Conservation (phyloP, 2,113 vertebrate species). For the Callithrix jacchus region DNA sequence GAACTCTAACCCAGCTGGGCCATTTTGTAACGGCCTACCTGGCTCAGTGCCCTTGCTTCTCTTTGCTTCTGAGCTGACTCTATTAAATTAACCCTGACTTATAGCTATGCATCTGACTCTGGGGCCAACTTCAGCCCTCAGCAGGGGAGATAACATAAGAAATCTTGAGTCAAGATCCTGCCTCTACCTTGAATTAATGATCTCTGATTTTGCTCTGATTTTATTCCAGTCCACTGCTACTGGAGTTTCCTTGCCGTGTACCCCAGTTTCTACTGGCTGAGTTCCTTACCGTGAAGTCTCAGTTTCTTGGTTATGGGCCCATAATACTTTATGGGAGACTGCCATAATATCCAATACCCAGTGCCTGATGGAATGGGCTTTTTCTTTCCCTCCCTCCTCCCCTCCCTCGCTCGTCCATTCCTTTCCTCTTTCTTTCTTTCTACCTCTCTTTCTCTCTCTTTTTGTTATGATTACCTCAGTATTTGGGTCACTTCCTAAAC, state of each 20-base stretch:
- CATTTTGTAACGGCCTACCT: slow-evolving; percentile 50
- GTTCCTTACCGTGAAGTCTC: not conserved
- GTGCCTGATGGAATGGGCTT: not conserved
- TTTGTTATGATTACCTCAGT: not conserved
- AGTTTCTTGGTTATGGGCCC: not conserved
- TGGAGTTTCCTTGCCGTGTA: not conserved
- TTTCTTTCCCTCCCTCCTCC: not conserved
- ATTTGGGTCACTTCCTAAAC: not conserved
- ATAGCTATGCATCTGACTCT: not conserved
- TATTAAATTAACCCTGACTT: slow-evolving; percentile 51
- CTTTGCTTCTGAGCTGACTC: not conserved
- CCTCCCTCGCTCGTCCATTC: not conserved
- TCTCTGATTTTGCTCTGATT: slow-evolving; percentile 21
- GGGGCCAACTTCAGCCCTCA: not conserved
- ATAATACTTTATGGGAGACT: not conserved
- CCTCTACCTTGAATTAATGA: not conserved
- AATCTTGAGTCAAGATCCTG: not conserved
- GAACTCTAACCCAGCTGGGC: slow-evolving; percentile 32
- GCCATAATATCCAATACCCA: not conserved
- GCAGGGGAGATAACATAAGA: not conserved
- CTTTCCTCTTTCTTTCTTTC: not conserved
- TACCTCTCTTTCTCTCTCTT: not conserved
- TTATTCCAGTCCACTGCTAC: not conserved
- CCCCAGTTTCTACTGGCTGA: not conserved
- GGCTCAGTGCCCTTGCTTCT: slow-evolving; percentile 7